Evolutionary conservation across 2,797 vertebrate genomes (phyloP).

Genomic region (Xenentodon cancila): DNA sequence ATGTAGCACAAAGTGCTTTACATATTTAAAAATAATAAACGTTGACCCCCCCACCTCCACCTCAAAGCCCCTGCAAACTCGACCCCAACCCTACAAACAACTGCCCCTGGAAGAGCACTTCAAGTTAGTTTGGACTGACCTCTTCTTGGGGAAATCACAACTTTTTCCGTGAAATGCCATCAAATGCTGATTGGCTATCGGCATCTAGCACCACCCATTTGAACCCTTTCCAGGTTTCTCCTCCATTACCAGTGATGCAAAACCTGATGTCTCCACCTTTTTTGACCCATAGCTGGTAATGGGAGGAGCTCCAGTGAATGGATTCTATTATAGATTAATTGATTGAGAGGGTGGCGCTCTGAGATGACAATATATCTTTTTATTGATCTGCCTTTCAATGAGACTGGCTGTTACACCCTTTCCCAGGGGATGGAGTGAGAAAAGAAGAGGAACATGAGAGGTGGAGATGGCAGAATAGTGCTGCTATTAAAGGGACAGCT

Average conservation of each 20-base stretch:
- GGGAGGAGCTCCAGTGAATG: constrained; percentile 51
- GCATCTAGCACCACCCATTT: constrained; percentile 27
- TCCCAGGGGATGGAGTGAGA: constrained; percentile 49
- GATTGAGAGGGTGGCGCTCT: constrained; percentile 77
- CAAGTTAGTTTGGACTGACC: too few relatives aligned
- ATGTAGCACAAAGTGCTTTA: too few relatives aligned
- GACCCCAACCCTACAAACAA: too few relatives aligned
- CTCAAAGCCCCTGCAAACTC: too few relatives aligned
- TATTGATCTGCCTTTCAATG: constrained; percentile 84
- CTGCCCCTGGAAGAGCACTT: too few relatives aligned
- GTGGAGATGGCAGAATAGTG: constrained; percentile 37
- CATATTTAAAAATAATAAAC: too few relatives aligned
- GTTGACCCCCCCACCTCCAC: too few relatives aligned
- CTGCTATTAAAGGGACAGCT: constrained; percentile 59
- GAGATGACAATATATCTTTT: constrained; percentile 83
- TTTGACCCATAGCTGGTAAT: constrained; percentile 49
- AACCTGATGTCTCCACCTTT: constrained; percentile 35
- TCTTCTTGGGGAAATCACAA: too few relatives aligned
- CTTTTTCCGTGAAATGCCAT: too few relatives aligned
- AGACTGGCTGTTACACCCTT: constrained; percentile 75
- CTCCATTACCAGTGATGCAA: constrained; percentile 53
- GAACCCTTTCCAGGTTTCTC: constrained; percentile 19
- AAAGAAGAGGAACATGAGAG: constrained; percentile 20
- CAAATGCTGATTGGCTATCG: too few relatives aligned
- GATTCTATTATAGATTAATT: constrained; percentile 85